phyloP scores from a whole-genome alignment of 2,888 invertebrate genomes.

The Eueremaeus valkanovi region DNA sequence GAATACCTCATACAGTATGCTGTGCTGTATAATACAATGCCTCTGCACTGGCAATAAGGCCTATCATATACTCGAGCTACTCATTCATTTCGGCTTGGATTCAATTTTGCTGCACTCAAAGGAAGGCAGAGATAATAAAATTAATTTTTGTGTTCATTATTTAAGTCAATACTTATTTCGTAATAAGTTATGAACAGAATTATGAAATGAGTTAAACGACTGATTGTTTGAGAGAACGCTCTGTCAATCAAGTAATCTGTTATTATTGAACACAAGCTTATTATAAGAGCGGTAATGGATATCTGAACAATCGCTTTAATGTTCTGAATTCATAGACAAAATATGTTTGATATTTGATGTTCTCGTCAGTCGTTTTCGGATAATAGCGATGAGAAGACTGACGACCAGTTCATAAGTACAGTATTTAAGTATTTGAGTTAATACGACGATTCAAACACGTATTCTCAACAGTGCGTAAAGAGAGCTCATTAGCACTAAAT shows the following conservation, averaged over 20 bases:
- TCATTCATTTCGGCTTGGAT: neutral
- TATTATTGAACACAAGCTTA: neutral
- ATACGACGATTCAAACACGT: neutral
- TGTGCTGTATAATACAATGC: neutral
- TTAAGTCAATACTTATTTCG: conserved; percentile 4
- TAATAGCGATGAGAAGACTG: neutral
- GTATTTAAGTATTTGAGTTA: neutral
- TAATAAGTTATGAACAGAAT: neutral
- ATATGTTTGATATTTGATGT: neutral
- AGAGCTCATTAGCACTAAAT: conserved; percentile 26
- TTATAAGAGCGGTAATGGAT: too few relatives aligned
- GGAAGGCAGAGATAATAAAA: too few relatives aligned
- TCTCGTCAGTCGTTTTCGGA: neutral
- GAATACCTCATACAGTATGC: too few relatives aligned
- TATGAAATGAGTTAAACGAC: neutral
- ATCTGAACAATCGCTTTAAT: neutral
- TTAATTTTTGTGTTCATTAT: conserved; percentile 5
- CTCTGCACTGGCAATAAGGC: neutral
- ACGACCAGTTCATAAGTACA: neutral
- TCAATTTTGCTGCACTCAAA: neutral
- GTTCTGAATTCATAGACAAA: neutral
- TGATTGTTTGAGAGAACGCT: neutral
- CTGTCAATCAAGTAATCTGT: conserved; percentile 13
- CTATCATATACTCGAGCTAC: too few relatives aligned
- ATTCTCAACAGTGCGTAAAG: conserved; percentile 17